phyloP scores from a whole-genome alignment of 2,888 invertebrate species.

The Tineola bisselliella region DNA sequence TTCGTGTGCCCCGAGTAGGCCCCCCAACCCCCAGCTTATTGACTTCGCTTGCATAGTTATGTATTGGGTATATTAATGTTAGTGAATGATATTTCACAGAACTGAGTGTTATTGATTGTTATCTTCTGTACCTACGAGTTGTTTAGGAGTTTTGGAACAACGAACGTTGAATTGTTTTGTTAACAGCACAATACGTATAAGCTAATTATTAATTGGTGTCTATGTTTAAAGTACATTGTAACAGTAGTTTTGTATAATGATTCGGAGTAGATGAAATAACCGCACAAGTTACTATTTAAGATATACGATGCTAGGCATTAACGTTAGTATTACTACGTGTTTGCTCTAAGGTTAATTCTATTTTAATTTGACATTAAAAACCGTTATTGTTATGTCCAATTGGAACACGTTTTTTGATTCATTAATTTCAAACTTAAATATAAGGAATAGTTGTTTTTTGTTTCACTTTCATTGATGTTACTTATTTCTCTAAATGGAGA shows the following conservation, averaged over 20 bases:
- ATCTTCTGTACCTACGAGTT: slow-evolving; percentile 56
- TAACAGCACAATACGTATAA: slow-evolving; percentile 22
- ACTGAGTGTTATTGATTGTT: slow-evolving; percentile 60
- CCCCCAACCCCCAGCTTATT: not conserved
- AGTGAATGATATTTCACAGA: slow-evolving; percentile 64
- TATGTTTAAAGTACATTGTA: slow-evolving; percentile 51
- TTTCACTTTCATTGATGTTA: no score
- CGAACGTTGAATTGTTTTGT: slow-evolving; percentile 41
- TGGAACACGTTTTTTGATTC: no score
- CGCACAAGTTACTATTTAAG: slow-evolving; percentile 63
- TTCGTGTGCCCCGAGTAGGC: no score
- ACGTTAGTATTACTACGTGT: no score
- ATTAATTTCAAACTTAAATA: no score
- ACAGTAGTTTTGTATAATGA: slow-evolving; percentile 40
- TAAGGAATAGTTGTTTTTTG: no score
- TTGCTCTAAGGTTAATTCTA: no score
- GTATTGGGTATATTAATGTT: slow-evolving; percentile 33
- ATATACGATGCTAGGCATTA: slow-evolving; percentile 29
- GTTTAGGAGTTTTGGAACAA: slow-evolving; percentile 54
- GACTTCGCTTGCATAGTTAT: slow-evolving; percentile 2
- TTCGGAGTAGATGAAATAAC: slow-evolving; percentile 56
- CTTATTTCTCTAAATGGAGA: no score
- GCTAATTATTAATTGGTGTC: slow-evolving; percentile 40
- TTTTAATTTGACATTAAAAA: no score
- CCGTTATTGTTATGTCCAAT: no score